Evolutionary conservation across 2,888 invertebrate species (phyloP), one percentile per base, ranked within the genome.

Genomic region (Cantharis rufa): DNA sequence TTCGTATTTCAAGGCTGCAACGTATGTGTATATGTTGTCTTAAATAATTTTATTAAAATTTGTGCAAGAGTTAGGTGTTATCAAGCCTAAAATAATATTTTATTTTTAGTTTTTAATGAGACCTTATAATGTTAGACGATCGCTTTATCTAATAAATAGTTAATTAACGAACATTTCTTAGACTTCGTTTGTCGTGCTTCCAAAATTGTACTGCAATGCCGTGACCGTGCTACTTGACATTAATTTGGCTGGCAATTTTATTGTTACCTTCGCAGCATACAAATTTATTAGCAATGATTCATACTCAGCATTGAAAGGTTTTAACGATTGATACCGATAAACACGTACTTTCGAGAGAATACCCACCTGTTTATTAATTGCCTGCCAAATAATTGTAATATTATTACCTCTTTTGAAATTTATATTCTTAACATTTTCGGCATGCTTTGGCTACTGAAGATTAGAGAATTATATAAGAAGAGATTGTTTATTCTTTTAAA

Each of bases 1-100:
- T 82, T 80, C 82, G 78, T 69, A 80, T 79, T 79, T 81, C 84
- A 83, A 84, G 83, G 82, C 74, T 82, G 71, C 48, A 48, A n/a
- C 48, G 48, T 48, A 48, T 48, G 48, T 48, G n/a, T n/a, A n/a
- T 48, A 3, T n/a, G 48, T 48, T 48, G 48, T 48, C 48, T 48
- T 48, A 48, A 48, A 48, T n/a, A 9, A 48, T 48, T 48, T 48
- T 48, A 48, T 2, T 48, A 48, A 48, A n/a, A 9, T 48, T n/a
- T 48, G 48, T n/a, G n/a, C n/a, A n/a, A 48, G 48, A 48, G n/a
- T 48, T 48, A 48, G 48, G 48, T 48, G n/a, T 48, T 48, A 13
- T 48, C n/a, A 48, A 48, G n/a, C 9, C n/a, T n/a, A 48, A 48
- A n/a, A 48, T 48, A 48, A 48, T n/a, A 48, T 7, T 7, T 48